Percentiles rank a stretch among this genome's conserved stretches.
Conservation (phyloP, 2,113 vertebrate species). For the Otus sunia region DNA sequence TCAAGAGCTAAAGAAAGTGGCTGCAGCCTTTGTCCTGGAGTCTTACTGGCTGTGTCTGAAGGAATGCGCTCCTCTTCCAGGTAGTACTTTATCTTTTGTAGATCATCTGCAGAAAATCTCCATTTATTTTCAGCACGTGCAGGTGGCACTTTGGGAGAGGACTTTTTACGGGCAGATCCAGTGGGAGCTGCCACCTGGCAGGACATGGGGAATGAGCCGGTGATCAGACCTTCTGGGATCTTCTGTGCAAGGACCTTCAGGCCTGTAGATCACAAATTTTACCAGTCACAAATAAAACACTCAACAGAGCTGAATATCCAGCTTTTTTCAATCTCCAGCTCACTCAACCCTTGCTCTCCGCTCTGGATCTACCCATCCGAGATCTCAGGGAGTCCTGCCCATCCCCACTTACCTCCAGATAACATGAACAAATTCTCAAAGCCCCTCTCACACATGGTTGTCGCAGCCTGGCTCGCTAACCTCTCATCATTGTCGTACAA, state of each 20-base stretch:
- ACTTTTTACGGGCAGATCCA: constrained; percentile 57
- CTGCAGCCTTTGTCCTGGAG: too few species aligned
- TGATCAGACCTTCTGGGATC: constrained; percentile 87
- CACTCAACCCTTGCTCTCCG: not conserved
- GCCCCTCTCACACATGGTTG: constrained; percentile 91
- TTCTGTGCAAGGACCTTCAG: constrained; percentile 90
- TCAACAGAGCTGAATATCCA: fast-evolving
- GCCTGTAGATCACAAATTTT: constrained; percentile 68
- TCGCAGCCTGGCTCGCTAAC: constrained; percentile 88
- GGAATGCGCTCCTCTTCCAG: constrained; percentile 81
- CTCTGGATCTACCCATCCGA: fast-evolving
- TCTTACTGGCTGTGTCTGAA: constrained; percentile 81
- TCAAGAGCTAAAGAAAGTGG: not conserved
- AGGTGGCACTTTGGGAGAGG: not conserved
- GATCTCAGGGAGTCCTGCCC: not conserved
- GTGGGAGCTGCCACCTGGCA: constrained; percentile 69
- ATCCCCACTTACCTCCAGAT: constrained; percentile 83
- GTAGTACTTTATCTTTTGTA: constrained; percentile 82
- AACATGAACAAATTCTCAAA: constrained; percentile 96
- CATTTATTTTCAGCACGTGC: constrained; percentile 80
- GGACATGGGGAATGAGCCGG: constrained; percentile 77
- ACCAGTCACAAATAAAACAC: not conserved
- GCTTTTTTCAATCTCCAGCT: not conserved
- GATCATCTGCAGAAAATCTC: constrained; percentile 85
- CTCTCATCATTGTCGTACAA: constrained; percentile 93